Conservation (phyloP, 2,113 vertebrate species). For the Dascyllus trimaculatus region DNA sequence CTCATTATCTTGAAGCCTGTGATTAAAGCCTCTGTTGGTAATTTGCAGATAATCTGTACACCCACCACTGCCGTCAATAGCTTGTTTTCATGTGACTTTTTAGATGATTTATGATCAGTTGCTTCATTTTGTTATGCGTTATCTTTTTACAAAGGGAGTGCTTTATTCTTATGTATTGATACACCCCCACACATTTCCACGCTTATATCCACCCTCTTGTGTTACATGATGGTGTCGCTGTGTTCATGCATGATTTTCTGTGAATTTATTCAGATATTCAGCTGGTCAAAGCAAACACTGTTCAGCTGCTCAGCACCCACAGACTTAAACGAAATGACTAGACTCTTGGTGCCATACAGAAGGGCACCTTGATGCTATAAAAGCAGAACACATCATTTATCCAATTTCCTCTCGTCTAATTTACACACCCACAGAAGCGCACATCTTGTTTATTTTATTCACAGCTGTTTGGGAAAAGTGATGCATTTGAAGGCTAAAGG, state of each 20-base stretch:
- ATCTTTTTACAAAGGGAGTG: no score
- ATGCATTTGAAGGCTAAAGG: constrained; percentile 19
- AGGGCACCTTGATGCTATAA: constrained; percentile 35
- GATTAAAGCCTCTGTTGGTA: not conserved
- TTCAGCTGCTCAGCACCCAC: not conserved
- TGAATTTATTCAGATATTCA: not conserved
- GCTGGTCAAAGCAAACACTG: not conserved
- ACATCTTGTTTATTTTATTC: constrained; percentile 29
- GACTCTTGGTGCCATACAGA: constrained; percentile 5
- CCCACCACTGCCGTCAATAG: no score
- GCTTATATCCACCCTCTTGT: not conserved
- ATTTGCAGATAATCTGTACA: no score
- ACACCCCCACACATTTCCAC: no score
- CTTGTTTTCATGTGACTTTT: no score
- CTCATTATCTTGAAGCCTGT: not conserved
- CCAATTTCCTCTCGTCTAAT: constrained; percentile 22
- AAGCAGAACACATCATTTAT: constrained; percentile 35
- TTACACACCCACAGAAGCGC: not conserved
- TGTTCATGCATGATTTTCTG: not conserved
- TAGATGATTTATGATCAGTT: no score
- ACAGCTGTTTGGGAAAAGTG: constrained; percentile 18
- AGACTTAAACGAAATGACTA: not conserved
- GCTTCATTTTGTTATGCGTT: no score
- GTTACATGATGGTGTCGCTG: not conserved
- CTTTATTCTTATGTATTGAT: no score